These are phyloP conservation scores for Lerista edwardsae DNA, from an alignment of 2,797 vertebrate species.

Conservation along the genomic window DNA sequence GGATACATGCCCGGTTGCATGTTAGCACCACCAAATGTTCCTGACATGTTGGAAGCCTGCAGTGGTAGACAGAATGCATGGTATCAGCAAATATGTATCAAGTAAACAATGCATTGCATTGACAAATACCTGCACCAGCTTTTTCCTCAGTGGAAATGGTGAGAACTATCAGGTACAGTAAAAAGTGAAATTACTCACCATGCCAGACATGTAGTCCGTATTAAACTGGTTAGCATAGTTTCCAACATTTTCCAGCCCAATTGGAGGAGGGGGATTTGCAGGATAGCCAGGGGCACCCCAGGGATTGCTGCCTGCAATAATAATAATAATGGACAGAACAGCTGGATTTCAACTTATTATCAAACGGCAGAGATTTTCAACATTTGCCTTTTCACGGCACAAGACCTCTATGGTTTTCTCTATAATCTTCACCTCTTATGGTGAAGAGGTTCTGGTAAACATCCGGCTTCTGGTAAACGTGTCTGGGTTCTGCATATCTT, in stretches of 20 bases:
- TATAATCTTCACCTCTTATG: too few relatives aligned
- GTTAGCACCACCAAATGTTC: slow-evolving; percentile 78
- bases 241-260: slow-evolving; percentile 78
- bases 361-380: too few relatives aligned
- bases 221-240: slow-evolving; percentile 75
- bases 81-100: neutral
- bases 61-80: slow-evolving; percentile 41
- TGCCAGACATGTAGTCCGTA: slow-evolving; percentile 77
- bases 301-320: slow-evolving; percentile 83
- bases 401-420: too few relatives aligned
- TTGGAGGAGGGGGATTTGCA: slow-evolving; percentile 79
- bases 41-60: slow-evolving; percentile 82
- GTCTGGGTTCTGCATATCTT: too few relatives aligned
- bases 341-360: neutral
- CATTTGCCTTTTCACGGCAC: too few relatives aligned
- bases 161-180: neutral
- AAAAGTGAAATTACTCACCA: slow-evolving; percentile 77
- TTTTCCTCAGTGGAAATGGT: too few relatives aligned
- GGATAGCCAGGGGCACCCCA: slow-evolving; percentile 86
- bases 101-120: neutral
- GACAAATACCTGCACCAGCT: too few relatives aligned
- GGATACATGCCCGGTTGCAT: slow-evolving; percentile 77
- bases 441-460: too few relatives aligned
- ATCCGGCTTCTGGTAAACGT: too few relatives aligned
- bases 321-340: slow-evolving; percentile 35